These are phyloP conservation scores for Alfaro cultratus DNA, from an alignment of 2,797 vertebrate genomes.

Conservation along the genomic window DNA sequence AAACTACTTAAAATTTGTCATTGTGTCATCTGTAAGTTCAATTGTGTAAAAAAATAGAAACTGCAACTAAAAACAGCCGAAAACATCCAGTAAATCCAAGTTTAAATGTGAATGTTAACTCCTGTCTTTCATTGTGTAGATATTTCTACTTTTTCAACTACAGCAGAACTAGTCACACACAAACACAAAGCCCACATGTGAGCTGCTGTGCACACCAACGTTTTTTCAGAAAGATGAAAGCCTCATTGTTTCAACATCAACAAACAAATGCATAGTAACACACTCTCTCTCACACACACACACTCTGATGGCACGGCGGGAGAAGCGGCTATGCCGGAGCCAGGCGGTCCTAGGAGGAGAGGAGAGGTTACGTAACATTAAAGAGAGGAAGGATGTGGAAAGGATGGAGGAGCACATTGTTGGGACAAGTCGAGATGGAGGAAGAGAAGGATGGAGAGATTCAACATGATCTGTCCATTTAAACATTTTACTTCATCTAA, in stretches of 20 bases:
- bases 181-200: slow-evolving; percentile 2
- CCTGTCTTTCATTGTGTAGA: no score
- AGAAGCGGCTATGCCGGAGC: slow-evolving; percentile 58
- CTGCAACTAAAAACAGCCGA: not conserved
- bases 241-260: slow-evolving; percentile 40
- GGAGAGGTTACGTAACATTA: slow-evolving; percentile 61
- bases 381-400: slow-evolving; percentile 42
- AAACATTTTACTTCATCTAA: not conserved
- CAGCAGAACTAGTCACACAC: not conserved
- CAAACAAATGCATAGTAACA: slow-evolving; percentile 9
- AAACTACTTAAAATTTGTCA: no score
- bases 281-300: slow-evolving; percentile 7
- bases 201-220: slow-evolving; percentile 31
- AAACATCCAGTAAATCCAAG: not conserved
- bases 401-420: slow-evolving; percentile 42
- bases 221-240: slow-evolving; percentile 43
- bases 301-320: slow-evolving; percentile 48
- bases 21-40: no score
- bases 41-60: no score
- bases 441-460: slow-evolving; percentile 1
- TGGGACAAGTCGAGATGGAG: slow-evolving; percentile 15
- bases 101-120: not conserved
- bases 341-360: slow-evolving; percentile 70
- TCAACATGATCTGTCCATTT: not conserved
- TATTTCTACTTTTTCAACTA: not conserved